phyloP scores from a whole-genome alignment of 2,113 vertebrate genomes.

The Cricetomys ansorgei region DNA sequence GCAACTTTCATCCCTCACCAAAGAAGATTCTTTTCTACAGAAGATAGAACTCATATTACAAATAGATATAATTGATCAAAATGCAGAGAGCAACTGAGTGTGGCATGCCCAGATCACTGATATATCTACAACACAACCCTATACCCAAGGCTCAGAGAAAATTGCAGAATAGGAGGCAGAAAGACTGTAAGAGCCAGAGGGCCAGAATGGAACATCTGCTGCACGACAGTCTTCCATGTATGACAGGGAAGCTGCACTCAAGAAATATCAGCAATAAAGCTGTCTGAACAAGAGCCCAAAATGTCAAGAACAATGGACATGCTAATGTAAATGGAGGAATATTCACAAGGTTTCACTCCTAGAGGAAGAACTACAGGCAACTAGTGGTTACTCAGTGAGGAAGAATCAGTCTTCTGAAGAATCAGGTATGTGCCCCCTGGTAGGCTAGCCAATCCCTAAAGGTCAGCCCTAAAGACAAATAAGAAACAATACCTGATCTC shows the following conservation, averaged over 20 bases:
- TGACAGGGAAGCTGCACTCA: not conserved
- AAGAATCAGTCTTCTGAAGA: not conserved
- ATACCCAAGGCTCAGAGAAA: too few species aligned
- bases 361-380: not conserved
- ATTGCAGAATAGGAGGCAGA: not conserved
- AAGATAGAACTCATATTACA: not conserved
- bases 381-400: not conserved
- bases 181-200: not conserved
- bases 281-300: not conserved
- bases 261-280: not conserved
- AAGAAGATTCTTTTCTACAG: not conserved
- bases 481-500: not conserved
- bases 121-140: not conserved
- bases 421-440: not conserved
- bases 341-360: not conserved
- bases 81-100: not conserved
- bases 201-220: not conserved
- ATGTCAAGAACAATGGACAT: not conserved
- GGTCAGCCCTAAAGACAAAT: not conserved
- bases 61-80: not conserved
- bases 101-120: not conserved
- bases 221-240: not conserved
- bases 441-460: not conserved
- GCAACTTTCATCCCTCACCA: not conserved
- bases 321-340: not conserved